phyloP scores from a whole-genome alignment of 2,797 vertebrate genomes.

The Squalus acanthias region DNA sequence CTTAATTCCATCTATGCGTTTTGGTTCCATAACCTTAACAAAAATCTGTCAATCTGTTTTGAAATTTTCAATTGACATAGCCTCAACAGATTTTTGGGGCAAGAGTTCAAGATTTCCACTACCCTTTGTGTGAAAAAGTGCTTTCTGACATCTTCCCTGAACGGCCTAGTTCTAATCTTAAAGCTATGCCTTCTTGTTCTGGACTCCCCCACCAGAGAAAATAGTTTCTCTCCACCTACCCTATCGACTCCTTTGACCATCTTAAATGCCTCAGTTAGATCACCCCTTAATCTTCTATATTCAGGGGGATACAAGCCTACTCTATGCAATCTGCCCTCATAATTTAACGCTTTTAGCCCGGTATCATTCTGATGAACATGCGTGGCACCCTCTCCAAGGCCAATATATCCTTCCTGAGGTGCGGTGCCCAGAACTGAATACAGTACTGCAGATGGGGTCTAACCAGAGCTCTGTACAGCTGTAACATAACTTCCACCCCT shows the following conservation, averaged over 20 bases:
- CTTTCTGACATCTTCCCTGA: background rate
- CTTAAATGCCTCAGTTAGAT: background rate
- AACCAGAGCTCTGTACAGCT: background rate
- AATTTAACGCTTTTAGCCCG: background rate
- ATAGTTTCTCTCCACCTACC: background rate
- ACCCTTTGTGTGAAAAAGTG: background rate
- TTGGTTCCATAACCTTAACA: background rate
- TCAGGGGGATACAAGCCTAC: background rate
- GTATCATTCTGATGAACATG: background rate
- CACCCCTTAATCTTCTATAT: background rate
- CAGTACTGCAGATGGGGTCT: background rate
- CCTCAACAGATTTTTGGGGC: background rate
- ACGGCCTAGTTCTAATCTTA: background rate
- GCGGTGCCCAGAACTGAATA: background rate
- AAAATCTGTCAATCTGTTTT: background rate
- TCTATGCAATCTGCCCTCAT: background rate
- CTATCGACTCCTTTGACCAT: background rate
- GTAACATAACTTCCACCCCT: background rate
- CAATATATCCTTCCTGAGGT: background rate
- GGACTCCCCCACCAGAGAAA: no score
- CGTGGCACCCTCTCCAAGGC: background rate
- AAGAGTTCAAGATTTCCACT: background rate
- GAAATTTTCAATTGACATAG: background rate
- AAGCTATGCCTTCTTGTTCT: no score
- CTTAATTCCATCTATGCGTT: no score